Conservation (phyloP, 2,113 vertebrate species). For the Lepisosteus osseus region DNA sequence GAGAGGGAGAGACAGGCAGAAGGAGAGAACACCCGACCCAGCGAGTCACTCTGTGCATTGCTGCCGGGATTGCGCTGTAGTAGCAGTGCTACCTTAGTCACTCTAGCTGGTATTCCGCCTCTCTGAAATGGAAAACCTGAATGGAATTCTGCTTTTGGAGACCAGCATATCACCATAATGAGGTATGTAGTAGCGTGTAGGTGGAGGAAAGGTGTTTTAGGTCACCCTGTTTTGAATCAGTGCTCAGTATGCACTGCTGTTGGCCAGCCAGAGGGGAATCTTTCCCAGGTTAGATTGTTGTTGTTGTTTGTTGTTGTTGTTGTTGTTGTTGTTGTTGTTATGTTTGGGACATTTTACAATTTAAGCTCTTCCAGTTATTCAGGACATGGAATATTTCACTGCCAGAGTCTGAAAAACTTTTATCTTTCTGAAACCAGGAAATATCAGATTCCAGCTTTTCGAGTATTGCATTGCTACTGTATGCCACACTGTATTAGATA, state of each 20-base stretch:
- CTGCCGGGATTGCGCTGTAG: slow-evolving; percentile 7
- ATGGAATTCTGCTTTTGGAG: slow-evolving; percentile 34
- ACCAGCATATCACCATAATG: slow-evolving; percentile 16
- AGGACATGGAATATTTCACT: no score
- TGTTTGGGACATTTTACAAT: background rate
- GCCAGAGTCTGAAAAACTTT: no score
- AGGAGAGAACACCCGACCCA: slow-evolving; percentile 44
- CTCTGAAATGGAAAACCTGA: background rate
- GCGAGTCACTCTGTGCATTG: slow-evolving; percentile 29
- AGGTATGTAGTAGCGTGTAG: slow-evolving; percentile 8
- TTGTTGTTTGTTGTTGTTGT: background rate
- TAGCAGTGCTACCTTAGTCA: slow-evolving; percentile 10
- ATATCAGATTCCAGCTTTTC: no score
- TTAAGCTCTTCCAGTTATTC: no score
- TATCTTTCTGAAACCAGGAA: no score
- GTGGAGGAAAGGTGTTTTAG: background rate
- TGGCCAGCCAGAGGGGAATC: no score
- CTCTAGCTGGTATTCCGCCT: slow-evolving; percentile 12
- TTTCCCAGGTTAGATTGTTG: background rate
- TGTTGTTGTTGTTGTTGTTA: no score
- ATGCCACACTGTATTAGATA: slow-evolving; percentile 26
- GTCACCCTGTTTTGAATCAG: background rate
- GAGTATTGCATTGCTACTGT: background rate
- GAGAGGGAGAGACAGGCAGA: slow-evolving; percentile 2
- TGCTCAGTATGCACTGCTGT: background rate